Conservation (phyloP, 2,797 vertebrate species). For the Cryptoprocta ferox region DNA sequence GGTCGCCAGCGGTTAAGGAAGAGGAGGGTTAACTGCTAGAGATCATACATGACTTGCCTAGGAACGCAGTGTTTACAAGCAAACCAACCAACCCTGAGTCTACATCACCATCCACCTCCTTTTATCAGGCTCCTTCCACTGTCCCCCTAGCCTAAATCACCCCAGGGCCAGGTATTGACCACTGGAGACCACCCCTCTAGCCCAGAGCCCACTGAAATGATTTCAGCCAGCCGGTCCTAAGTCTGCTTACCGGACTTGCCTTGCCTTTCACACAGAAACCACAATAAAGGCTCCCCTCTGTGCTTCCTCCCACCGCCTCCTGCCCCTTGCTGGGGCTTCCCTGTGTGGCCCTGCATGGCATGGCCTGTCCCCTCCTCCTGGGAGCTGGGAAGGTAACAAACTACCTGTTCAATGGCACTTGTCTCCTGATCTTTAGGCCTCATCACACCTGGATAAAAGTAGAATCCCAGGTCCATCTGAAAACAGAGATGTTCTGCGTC, state of each 20-base stretch:
- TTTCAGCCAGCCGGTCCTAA: neutral
- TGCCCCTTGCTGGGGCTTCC: rapidly evolving
- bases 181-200: neutral
- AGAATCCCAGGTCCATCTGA: neutral
- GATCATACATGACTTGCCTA: neutral
- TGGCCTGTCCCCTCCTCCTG: neutral
- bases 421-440: neutral
- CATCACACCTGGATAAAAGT: neutral
- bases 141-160: neutral
- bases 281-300: neutral
- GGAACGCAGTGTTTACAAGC: neutral
- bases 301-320: neutral
- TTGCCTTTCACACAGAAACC: neutral
- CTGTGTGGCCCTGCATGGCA: rapidly evolving
- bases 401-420: neutral
- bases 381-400: neutral
- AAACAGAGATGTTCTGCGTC: neutral
- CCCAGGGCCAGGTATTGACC: neutral
- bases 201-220: neutral
- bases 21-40: neutral
- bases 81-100: neutral
- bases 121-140: neutral
- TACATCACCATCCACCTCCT: neutral
- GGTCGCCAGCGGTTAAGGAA: neutral
- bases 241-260: neutral